phyloP scores from a whole-genome alignment of 2,113 vertebrate genomes.

The Xyliphius kryptos region DNA sequence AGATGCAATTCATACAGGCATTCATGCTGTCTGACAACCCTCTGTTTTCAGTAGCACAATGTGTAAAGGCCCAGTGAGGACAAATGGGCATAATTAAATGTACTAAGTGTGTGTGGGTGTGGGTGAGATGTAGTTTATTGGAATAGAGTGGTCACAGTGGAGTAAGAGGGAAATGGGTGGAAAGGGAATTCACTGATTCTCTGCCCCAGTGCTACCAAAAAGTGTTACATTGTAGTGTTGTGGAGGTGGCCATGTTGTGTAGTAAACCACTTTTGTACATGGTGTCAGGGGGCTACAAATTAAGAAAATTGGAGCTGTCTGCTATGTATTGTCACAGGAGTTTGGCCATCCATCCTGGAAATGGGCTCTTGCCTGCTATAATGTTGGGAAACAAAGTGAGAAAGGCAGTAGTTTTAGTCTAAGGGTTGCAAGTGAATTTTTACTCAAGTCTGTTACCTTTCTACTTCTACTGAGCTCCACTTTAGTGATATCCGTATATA shows the following conservation, averaged over 20 bases:
- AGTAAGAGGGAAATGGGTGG: conserved; percentile 28
- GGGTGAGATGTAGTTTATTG: conserved; percentile 16
- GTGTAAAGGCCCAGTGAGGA: conserved; percentile 27
- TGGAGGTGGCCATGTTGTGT: conserved; percentile 60
- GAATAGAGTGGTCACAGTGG: conserved; percentile 29
- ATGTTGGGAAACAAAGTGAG: conserved; percentile 26
- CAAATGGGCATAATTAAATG: conserved; percentile 17
- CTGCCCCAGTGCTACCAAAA: conserved; percentile 52
- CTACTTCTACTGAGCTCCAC: conserved; percentile 62
- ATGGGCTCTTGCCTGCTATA: conserved; percentile 37
- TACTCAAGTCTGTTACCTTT: conserved; percentile 62
- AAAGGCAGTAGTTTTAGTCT: conserved; percentile 44
- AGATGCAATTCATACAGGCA: conserved; percentile 17
- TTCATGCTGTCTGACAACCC: conserved; percentile 25
- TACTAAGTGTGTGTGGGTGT: no score
- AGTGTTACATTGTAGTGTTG: conserved; percentile 55
- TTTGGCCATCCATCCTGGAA: conserved; percentile 49
- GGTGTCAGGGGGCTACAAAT: conserved; percentile 49
- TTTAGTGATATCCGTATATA: conserved; percentile 64
- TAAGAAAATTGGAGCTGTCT: conserved; percentile 45
- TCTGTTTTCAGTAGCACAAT: conserved; percentile 46
- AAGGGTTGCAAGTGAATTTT: conserved; percentile 52
- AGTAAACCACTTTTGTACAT: conserved; percentile 58
- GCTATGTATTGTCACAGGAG: conserved; percentile 43
- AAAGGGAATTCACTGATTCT: conserved; percentile 37